Percentiles rank a stretch among this genome's conserved stretches.
Conservation (phyloP, 2,797 vertebrate species). For the Acanthiza pusilla region DNA sequence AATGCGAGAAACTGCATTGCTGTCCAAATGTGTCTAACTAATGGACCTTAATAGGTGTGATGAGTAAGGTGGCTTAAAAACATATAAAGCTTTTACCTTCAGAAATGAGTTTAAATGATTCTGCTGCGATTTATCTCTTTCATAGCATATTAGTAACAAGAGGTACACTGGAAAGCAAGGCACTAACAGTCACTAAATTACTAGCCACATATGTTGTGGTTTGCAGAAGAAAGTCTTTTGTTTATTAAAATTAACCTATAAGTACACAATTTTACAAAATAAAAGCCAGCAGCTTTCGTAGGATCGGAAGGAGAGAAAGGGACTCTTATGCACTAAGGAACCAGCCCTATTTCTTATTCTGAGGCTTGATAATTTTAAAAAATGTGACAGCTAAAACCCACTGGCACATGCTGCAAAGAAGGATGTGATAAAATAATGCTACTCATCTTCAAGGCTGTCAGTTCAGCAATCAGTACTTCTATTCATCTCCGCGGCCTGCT, state of each 20-base stretch:
- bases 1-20: not conserved
- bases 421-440: conserved; percentile 70
- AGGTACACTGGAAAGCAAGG: not conserved
- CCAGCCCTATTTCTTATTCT: conserved; percentile 28
- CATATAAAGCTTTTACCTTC: not conserved
- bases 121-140: not conserved
- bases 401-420: conserved; percentile 65
- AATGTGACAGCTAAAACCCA: conserved; percentile 65
- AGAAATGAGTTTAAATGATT: not conserved
- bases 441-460: conserved; percentile 73
- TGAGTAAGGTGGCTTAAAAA: not conserved
- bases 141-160: not conserved
- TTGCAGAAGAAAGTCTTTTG: not conserved
- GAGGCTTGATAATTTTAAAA: conserved; percentile 59
- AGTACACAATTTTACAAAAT: conserved; percentile 37
- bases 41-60: not conserved
- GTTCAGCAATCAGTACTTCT: conserved; percentile 69
- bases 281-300: not conserved
- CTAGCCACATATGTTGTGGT: not conserved
- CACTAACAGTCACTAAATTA: not conserved
- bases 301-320: not conserved
- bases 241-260: conserved; percentile 24
- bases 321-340: conserved; percentile 27
- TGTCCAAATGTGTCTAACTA: not conserved
- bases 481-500: conserved; percentile 69